Base-by-base conservation (phyloP, 2,113 vertebrate species). In the Phodopus roborovskii region DNA sequence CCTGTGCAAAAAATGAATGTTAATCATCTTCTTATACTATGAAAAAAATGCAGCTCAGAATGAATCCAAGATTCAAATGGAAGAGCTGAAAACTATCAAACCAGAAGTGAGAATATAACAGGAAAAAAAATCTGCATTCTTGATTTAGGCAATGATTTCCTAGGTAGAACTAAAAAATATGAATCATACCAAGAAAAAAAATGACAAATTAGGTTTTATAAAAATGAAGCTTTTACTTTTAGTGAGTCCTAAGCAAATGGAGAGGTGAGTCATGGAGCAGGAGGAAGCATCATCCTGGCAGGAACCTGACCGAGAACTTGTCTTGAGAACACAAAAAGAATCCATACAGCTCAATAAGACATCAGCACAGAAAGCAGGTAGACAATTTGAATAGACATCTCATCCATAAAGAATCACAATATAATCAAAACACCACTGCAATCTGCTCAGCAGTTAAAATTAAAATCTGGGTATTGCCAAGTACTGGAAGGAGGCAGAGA, bases 71-170 rank as follows among this genome's bases (percentile, higher is more conserved):
- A 86, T 5, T 97, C 11, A 66, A 91, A 66, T 66, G 2, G n/a
- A 96, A 90, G 62, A 74, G 28, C 53, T 93, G n/a, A 94, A 90
- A 93, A n/a, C 20, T 73, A 75, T 79, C 87, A 88, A 78, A 82
- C 22, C 62, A 85, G 75, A 89, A n/a, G 96, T 92, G 53, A 50
- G 94, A 90, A 64, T 20, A 83, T 45, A 33, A 15, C 17, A 89
- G 45, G 66, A 92, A 94, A 94, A 74, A 83, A 93, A 5, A 9
- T 62, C 66, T 75, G 4, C 62, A 28, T 79, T 60, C 5, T 84
- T 95, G 15, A 28, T 26, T 88, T 73, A 66, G 48, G 30, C 24
- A 96, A 50, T 73, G 45, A 81, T 92, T 96, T 94, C 33, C 75
- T 87, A 68, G 74, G 45, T 78, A 75, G 15, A 60, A 48, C 24